Evolutionary conservation across 2,888 invertebrate species (phyloP), one percentile per base, ranked within the genome.

Genomic region (Abscondita cerata): DNA sequence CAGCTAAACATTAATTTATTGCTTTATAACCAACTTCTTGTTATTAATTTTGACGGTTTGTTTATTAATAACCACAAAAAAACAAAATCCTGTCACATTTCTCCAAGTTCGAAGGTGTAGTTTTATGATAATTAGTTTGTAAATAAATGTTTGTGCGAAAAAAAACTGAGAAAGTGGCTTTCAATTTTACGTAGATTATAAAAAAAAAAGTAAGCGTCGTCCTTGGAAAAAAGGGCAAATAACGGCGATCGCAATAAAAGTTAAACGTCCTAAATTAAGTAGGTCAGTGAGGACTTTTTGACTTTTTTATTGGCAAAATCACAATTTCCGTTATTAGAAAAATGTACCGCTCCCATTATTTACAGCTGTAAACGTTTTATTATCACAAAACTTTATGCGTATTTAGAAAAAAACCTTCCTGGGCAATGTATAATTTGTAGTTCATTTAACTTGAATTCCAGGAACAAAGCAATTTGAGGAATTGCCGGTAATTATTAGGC

Each of bases 401-500:
- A 40, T 6, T 8, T 40, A 40, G 6, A 40, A 15, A 13, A 13
- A 40, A 25, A n/a, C 44, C 44, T 44, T 44, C 18, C 8, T n/a
- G n/a, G 5, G 6, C 4, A 15, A 15, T 40, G 15, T 40, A 40
- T 44, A 44, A 44, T 44, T 44, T 44, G 19, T 44, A 44, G 44
- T 44, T 44, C 44, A 44, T 44, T 44, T 44, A 44, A 44, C 44
- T 44, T 19, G 44, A 44, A 44, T 44, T 44, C 44, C 44, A 44
- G 44, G 44, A 44, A 44, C 44, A 44, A 44, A 44, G 44, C n/a
- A 44, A 44, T 44, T 44, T 44, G 19, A 44, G 44, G 44, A 44
- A 44, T 44, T 44, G 44, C 16, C n/a, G 44, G 44, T 19, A 44
- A 44, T 44, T 44, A 44, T 44, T 44, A 44, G 44, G 44, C 44